Conservation (phyloP, 2,113 vertebrate species). For the Desmodus rotundus region DNA sequence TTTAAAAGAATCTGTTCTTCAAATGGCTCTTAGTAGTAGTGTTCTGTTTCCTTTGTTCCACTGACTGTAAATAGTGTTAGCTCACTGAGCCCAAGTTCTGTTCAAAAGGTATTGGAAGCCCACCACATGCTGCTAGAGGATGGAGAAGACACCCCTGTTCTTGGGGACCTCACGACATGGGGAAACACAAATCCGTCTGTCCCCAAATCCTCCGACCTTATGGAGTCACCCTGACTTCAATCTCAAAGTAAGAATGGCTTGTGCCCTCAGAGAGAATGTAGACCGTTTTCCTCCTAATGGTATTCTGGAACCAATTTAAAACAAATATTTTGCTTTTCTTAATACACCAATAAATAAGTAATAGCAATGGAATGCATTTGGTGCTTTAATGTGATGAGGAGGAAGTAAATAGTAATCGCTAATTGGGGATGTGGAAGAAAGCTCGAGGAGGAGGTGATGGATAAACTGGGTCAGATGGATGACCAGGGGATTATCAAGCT, state of each 20-base stretch:
- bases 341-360: neutral
- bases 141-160: neutral
- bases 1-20: neutral
- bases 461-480: neutral
- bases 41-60: neutral
- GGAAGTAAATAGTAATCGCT: neutral
- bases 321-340: conserved; percentile 7
- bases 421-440: neutral
- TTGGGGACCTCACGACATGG: neutral
- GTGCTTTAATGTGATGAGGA: neutral
- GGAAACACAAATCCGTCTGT: neutral
- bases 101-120: neutral
- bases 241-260: conserved; percentile 3
- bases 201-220: neutral
- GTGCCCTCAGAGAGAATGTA: neutral
- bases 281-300: neutral
- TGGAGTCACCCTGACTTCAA: neutral
- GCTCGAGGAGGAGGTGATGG: neutral
- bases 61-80: neutral
- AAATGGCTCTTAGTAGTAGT: neutral
- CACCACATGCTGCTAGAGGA: neutral
- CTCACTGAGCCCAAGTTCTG: neutral
- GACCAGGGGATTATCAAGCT: neutral
- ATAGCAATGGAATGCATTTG: neutral
- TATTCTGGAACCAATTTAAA: conserved; percentile 10